Conservation (phyloP, 2,888 invertebrate genomes). For the Euphydryas editha region DNA sequence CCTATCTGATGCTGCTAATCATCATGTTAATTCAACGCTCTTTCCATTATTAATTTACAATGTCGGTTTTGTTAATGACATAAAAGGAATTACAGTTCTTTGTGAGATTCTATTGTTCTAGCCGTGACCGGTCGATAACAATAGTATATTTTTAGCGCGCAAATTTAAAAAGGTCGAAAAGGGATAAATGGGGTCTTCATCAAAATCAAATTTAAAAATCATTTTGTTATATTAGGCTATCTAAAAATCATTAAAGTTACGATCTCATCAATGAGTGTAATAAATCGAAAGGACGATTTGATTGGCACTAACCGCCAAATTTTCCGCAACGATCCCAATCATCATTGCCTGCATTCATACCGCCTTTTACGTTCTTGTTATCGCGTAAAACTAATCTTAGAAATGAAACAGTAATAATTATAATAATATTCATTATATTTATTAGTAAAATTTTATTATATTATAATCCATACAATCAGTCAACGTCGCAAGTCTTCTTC, state of each 20-base stretch:
- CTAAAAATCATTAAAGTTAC: conserved; percentile 39
- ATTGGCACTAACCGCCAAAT: conserved; percentile 39
- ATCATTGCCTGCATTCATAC: conserved; percentile 15
- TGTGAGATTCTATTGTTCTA: conserved; percentile 20
- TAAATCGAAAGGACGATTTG: conserved; percentile 34
- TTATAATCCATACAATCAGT: no score
- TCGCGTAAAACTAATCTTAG: not conserved
- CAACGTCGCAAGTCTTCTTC: no score
- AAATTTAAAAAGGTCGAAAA: conserved; percentile 25
- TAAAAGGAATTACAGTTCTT: conserved; percentile 27
- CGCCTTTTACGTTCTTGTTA: conserved; percentile 8
- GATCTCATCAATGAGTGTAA: conserved; percentile 35
- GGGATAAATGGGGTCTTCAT: conserved; percentile 30
- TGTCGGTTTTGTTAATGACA: conserved; percentile 29
- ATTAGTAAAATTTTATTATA: no score
- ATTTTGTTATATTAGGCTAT: conserved; percentile 35
- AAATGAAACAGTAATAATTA: not conserved
- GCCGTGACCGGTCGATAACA: conserved; percentile 15
- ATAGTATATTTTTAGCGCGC: conserved; percentile 8
- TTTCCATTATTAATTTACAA: conserved; percentile 24
- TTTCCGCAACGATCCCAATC: conserved; percentile 25
- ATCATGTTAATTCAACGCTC: conserved; percentile 22
- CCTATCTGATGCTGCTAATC: conserved; percentile 23
- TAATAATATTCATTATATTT: no score
- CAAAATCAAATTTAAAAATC: conserved; percentile 43